A percentile compares a stretch with the other conserved stretches of the same genome.
Conservation (phyloP, 2,113 vertebrate genomes). For the Nettapus auritus region DNA sequence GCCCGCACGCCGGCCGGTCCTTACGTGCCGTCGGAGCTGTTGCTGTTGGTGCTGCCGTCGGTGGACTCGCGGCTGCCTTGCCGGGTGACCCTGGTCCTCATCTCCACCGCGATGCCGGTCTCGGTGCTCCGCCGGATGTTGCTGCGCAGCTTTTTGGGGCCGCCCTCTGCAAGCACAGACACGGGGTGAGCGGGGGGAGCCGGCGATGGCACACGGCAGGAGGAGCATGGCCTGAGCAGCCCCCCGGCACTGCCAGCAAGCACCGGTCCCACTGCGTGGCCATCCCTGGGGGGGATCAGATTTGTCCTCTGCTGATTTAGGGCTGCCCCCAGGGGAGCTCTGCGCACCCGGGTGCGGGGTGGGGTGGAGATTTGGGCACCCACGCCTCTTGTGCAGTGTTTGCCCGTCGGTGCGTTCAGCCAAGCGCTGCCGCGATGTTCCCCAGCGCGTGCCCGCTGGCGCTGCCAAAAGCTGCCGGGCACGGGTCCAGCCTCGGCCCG, state of each 20-base stretch:
- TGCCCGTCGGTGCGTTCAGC: no score
- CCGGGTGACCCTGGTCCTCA: slow-evolving; percentile 93
- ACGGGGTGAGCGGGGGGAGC: neutral
- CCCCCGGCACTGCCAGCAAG: neutral
- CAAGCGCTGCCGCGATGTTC: no score
- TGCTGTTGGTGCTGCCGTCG: slow-evolving; percentile 97
- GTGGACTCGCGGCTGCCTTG: slow-evolving; percentile 97
- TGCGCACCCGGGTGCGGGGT: no score
- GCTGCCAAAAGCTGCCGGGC: no score
- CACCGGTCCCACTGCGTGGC: fast-evolving
- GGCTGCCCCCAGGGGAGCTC: neutral
- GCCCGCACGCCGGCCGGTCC: slow-evolving; percentile 67
- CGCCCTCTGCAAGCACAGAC: slow-evolving; percentile 78
- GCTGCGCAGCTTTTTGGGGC: slow-evolving; percentile 96
- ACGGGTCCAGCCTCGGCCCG: no score
- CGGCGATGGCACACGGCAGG: no score
- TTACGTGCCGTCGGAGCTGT: slow-evolving; percentile 98
- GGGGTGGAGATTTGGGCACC: neutral
- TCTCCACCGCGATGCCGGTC: slow-evolving; percentile 97
- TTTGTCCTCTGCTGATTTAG: fast-evolving
- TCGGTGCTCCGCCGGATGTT: slow-evolving; percentile 96
- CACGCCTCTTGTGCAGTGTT: no score
- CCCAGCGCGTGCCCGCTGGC: neutral
- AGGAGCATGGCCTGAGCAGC: no score
- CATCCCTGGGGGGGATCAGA: neutral